Evolutionary conservation across 2,888 invertebrate genomes (phyloP).

Genomic region (Cephus spinipes): DNA sequence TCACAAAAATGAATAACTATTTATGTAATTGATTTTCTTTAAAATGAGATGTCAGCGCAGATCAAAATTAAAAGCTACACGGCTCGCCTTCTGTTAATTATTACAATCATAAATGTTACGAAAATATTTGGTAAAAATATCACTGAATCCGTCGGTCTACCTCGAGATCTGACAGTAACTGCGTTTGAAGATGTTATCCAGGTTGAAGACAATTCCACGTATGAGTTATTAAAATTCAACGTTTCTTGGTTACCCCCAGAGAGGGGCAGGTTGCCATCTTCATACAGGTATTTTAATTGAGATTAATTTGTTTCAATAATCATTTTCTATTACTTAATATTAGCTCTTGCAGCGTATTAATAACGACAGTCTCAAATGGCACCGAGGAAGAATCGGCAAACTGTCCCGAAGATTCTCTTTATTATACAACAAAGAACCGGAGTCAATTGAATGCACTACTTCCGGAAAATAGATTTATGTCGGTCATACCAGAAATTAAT

Average conservation of each 20-base stretch:
- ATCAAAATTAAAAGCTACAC: not conserved
- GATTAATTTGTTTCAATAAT: not conserved
- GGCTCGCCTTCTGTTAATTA: not conserved
- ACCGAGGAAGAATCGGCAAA: not conserved
- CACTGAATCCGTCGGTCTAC: conserved; percentile 22
- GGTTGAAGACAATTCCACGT: conserved; percentile 16
- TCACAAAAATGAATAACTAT: not conserved
- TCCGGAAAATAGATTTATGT: conserved; percentile 44
- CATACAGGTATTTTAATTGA: conserved; percentile 47
- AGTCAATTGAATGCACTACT: conserved; percentile 39
- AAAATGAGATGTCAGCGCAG: conserved; percentile 43
- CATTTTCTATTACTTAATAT: not conserved
- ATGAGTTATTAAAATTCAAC: conserved; percentile 44
- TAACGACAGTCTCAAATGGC: conserved; percentile 38
- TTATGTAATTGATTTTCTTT: not conserved
- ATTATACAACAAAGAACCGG: conserved; percentile 40
- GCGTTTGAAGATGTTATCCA: conserved; percentile 36
- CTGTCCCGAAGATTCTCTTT: conserved; percentile 49
- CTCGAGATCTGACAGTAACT: conserved; percentile 41
- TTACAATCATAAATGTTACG: conserved; percentile 4
- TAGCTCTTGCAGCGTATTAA: conserved; percentile 39
- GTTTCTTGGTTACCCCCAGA: conserved; percentile 51
- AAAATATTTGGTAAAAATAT: conserved; percentile 1
- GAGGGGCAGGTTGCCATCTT: conserved; percentile 37
- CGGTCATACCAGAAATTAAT: conserved; percentile 46